Base-by-base conservation (phyloP, 2,888 invertebrate genomes). In the Hyles lineata region DNA sequence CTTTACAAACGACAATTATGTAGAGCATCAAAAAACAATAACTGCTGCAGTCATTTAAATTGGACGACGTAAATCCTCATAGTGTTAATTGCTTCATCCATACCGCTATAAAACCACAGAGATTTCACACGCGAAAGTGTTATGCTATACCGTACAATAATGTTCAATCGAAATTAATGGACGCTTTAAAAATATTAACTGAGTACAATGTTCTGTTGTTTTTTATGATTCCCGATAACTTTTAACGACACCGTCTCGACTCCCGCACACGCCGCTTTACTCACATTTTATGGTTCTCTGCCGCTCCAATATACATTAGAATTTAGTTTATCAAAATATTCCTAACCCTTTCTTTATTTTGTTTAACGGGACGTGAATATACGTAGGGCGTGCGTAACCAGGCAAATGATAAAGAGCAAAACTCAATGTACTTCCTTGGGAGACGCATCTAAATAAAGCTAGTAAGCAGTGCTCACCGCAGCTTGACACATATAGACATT, bases 401-500 rank as follows among this genome's bases (percentile, higher is more conserved):
- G 23, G 43, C 50, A 50, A 50, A 67, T 67, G 50, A 67, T 50
- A 67, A 23, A 23, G 21, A 23, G 43, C 7, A 6, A 43, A 21
- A 21, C 15, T 50, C 15, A 0, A 32, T 62, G 32, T 7, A 63
- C 43, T 62, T 62, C 32, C 35, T 6, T 21, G 63, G n/a, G 77
- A 25, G 76, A 79, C 74, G 76, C 76, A 80, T 79, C 74, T 80
- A 80, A 81, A 80, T 80, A 78, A 82, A 80, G 81, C 80, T 82
- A 76, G 79, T 82, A 83, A 82, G 80, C 83, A 85, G 23, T 58
- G 32, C 90, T 90, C 87, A 89, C 7, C n/a, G 35, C 35, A n/a
- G 43, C 63, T 63, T 43, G 11, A 17, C 55, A 89, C 90, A 90
- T 87, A 89, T 89, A 83, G 85, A 85, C 87, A 87, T 89, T 89